phyloP scores from a whole-genome alignment of 2,888 invertebrate genomes.

The Odontocolon sp. region DNA sequence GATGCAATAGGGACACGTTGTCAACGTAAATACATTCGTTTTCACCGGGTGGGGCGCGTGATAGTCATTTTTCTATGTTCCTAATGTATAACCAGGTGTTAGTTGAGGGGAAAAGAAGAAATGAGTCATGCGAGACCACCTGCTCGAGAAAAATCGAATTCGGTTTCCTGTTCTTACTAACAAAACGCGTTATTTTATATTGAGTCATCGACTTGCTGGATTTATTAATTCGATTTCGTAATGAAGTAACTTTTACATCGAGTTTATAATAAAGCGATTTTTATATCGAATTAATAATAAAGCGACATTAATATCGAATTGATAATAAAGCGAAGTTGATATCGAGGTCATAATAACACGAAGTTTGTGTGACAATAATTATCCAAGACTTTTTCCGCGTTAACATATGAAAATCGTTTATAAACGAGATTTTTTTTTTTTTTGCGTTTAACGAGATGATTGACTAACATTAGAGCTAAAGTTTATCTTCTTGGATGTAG shows the following conservation, averaged over 20 bases:
- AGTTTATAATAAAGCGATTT: not conserved
- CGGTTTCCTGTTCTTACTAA: constrained; percentile 17
- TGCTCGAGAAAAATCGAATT: constrained; percentile 51
- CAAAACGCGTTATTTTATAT: constrained; percentile 34
- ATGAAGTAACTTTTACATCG: too few relatives aligned
- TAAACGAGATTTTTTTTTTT: too few relatives aligned
- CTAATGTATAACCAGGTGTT: constrained; percentile 56
- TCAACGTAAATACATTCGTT: constrained; percentile 13
- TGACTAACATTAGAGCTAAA: not conserved
- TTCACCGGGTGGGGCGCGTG: not conserved
- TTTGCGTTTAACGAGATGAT: constrained; percentile 1
- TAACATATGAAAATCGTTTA: too few relatives aligned
- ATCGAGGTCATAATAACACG: too few relatives aligned
- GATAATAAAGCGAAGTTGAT: too few relatives aligned
- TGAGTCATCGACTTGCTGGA: constrained; percentile 46
- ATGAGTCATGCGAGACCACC: constrained; percentile 57
- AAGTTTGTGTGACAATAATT: too few relatives aligned
- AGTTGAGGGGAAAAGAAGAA: constrained; percentile 35
- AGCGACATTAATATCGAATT: too few relatives aligned
- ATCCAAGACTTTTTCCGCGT: too few relatives aligned
- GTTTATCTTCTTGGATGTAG: not conserved
- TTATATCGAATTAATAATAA: too few relatives aligned
- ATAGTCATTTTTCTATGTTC: not conserved
- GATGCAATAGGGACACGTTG: constrained; percentile 7
- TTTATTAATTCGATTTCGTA: constrained; percentile 3